Conservation (phyloP, 2,113 vertebrate species). For the Calyptomena viridis region DNA sequence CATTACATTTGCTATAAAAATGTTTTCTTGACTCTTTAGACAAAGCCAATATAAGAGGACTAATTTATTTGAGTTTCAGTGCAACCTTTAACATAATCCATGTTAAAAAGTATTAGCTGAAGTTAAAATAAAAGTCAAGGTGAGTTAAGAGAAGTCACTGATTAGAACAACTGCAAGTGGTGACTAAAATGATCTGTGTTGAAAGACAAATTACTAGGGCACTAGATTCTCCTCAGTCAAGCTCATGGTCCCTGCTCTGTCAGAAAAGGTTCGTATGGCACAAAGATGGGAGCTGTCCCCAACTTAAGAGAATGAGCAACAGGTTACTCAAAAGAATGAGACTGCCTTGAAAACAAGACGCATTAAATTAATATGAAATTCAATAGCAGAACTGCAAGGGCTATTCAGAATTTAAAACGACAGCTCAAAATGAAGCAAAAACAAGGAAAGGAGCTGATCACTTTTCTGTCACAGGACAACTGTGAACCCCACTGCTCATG, state of each 20-base stretch:
- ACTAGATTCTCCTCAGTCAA: not conserved
- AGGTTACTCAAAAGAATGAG: not conserved
- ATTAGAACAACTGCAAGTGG: not conserved
- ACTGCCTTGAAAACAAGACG: not conserved
- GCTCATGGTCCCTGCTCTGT: not conserved
- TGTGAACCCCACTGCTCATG: not conserved
- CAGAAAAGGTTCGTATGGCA: fast-evolving
- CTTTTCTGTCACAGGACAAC: not conserved
- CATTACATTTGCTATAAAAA: not conserved
- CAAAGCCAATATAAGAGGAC: not conserved
- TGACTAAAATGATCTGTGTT: not conserved
- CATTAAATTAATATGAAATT: not conserved
- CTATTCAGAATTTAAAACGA: not conserved
- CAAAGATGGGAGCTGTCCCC: not conserved
- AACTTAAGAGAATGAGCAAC: not conserved
- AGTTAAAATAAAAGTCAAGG: not conserved
- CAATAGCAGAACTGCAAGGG: not conserved
- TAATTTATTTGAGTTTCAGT: not conserved
- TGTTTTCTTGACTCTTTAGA: not conserved
- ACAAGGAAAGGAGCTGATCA: not conserved
- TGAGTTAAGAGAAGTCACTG: not conserved
- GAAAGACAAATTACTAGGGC: not conserved
- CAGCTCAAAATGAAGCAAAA: not conserved
- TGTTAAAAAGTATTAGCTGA: not conserved
- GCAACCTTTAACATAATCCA: not conserved